phyloP scores from a whole-genome alignment of 1,140 invertebrate genomes.

The Cotesia chilonis region DNA sequence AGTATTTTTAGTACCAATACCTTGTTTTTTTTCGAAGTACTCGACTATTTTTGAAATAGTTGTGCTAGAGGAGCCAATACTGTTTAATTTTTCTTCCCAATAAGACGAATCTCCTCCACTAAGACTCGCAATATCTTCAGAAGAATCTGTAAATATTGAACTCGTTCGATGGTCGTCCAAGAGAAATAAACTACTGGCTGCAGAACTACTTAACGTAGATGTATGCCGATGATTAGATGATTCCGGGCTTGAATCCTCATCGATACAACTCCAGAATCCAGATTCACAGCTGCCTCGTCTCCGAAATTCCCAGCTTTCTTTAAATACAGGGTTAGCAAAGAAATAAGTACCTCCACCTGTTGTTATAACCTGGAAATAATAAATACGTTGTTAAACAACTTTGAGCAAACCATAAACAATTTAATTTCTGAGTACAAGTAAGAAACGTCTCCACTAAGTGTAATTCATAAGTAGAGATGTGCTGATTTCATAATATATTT shows the following conservation, averaged over 20 bases:
- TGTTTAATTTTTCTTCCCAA: constrained; percentile 72
- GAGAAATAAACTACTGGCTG: constrained; percentile 70
- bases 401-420: too few species aligned
- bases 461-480: too few species aligned
- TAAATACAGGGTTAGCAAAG: constrained; percentile 67
- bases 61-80: constrained; percentile 71
- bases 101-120: constrained; percentile 76
- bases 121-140: constrained; percentile 83
- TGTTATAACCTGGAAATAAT: constrained; percentile 55
- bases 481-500: too few species aligned
- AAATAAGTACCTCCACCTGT: constrained; percentile 63
- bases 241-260: constrained; percentile 72
- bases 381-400: background rate
- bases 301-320: constrained; percentile 65
- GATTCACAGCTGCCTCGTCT: constrained; percentile 87
- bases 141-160: constrained; percentile 86
- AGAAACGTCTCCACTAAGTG: too few species aligned
- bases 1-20: constrained; percentile 48
- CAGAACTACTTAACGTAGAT: constrained; percentile 68
- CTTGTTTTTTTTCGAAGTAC: constrained; percentile 82
- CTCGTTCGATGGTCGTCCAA: constrained; percentile 76
- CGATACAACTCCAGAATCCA: constrained; percentile 86
- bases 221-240: constrained; percentile 60
- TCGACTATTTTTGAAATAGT: constrained; percentile 85
- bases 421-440: too few species aligned